Base-by-base conservation (phyloP, 1,140 invertebrate genomes). In the Helicoverpa zea region DNA sequence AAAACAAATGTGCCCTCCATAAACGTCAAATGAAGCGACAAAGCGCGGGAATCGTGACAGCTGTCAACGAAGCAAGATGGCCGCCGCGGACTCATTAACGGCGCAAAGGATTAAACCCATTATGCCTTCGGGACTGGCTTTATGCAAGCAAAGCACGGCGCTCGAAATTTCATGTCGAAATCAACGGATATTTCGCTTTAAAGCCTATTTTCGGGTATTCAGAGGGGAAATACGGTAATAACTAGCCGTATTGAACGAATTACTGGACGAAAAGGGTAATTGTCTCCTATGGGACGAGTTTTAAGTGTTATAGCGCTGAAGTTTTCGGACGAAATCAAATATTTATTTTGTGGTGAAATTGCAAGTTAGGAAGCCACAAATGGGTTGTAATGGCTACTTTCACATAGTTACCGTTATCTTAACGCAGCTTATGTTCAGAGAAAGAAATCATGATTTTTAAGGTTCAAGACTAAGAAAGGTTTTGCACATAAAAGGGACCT, bases 11-110 rank as follows among this genome's bases (percentile, higher is more conserved):
- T 59, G 4, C 52, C 29, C 58, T n/a, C 18, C 49, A 64, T 52
- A 77, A 77, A 64, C 23, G 74, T 77, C 59, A 77, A 77, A 64
- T 52, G 73, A 47, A 35, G n/a, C 14, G 73, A 11, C n/a, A 81
- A 83, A 81, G 66, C 49, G 82, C 82, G 82, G 79, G 82, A 78
- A 78, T 9, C n/a, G 52, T 83, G 82, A 78, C 82, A 83, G 82
- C 64, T 83, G 79, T 83, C 82, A 83, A 49, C 66, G 78, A 49
- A 29, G 51, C 73, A 80, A 81, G 79, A 83, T 83, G 82, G 82
- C 79, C 35, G 79, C 35, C 58, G 18, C 43, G 18, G 35, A 63
- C 66, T 83, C 82, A 83, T 83, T 83, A 83, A 68, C 68, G 43
- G 30, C 35, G 79, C 74, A 64, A 77, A 77, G 74, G 74, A 77